Base-by-base conservation (phyloP, 2,797 vertebrate species). In the Epinephelus coioides region DNA sequence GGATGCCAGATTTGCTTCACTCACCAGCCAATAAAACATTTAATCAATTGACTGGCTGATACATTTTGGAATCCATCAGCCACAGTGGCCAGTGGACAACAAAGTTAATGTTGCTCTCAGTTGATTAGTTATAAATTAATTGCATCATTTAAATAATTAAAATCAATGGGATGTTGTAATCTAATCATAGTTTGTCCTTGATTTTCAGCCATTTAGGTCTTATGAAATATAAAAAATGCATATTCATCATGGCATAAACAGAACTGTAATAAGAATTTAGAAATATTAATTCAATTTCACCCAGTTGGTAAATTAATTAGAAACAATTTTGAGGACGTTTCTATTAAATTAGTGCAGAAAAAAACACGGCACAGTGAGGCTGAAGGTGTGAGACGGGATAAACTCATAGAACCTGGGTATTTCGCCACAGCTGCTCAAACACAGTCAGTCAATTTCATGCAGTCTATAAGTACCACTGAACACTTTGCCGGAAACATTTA, bases 381-480 rank as follows among this genome's bases (percentile, higher is more conserved):
- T 34, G 23, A 61, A 21, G 8, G 13, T 13, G 19, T 19, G 18
- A 43, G 1, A 25, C n/a, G 1, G 27, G 11, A 47, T 73, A 44
- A 56, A 55, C 12, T 54, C 30, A 18, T 34, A 4, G 11, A 47
- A 59, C 30, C 14, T 50, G 1, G 0, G 14, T 25, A 15, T 50
- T 27, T 59, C 21, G 19, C 25, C 53, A 14, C 38, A 25, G 27
- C 11, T 40, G 10, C 25, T 65, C n/a, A 19, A 50, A 21, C 46
- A 15, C 15, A 70, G 44, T 56, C 17, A 30, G 14, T 69, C 54
- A 69, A 43, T 61, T 71, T 53, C 55, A 61, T 44, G 47, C 47
- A 25, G 21, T 27, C 6, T 59, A 12, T 43, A n/a, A n/a, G 53
- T 44, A 13, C 2, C 40, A 40, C 55, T 21, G 3, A 38, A 71